These are phyloP conservation scores for Potamilus streckersoni DNA, from an alignment of 1,140 invertebrate species.

Conservation along the genomic window DNA sequence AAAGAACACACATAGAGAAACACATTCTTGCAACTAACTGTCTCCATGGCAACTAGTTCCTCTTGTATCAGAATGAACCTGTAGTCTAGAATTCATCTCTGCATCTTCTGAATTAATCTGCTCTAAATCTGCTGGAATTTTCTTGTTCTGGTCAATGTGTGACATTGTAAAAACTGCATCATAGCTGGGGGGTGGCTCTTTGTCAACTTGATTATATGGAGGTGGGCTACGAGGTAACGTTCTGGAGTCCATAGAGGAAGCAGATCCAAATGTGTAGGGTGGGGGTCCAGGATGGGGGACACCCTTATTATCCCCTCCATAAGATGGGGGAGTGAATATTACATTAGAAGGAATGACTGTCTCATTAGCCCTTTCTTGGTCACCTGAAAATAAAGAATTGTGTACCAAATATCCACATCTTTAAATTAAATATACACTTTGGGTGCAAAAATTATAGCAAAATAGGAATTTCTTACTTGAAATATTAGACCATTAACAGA, in stretches of 20 bases:
- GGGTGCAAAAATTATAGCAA: too few relatives aligned
- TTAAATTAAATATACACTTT: too few relatives aligned
- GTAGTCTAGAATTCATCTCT: too few relatives aligned
- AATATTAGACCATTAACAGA: too few relatives aligned
- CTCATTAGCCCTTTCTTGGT: background rate
- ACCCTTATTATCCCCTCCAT: constrained; percentile 15
- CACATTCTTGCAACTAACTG: too few relatives aligned
- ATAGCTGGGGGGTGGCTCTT: constrained; percentile 24
- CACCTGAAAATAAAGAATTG: background rate
- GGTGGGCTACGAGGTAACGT: constrained; percentile 22
- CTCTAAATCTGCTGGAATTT: too few relatives aligned
- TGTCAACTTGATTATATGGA: constrained; percentile 17
- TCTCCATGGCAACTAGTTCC: too few relatives aligned
- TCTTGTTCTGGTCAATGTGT: too few relatives aligned
- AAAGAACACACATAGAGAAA: too few relatives aligned
- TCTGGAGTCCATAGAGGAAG: constrained; percentile 21
- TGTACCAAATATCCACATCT: background rate
- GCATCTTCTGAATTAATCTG: too few relatives aligned
- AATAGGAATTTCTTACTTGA: too few relatives aligned
- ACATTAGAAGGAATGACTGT: constrained; percentile 18
- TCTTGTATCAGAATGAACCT: too few relatives aligned
- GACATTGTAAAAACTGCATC: background rate
- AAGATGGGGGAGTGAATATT: constrained; percentile 20
- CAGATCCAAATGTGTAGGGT: constrained; percentile 19
- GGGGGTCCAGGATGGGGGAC: constrained; percentile 23